Conservation (phyloP, 2,888 invertebrate genomes). For the Spodoptera picta region DNA sequence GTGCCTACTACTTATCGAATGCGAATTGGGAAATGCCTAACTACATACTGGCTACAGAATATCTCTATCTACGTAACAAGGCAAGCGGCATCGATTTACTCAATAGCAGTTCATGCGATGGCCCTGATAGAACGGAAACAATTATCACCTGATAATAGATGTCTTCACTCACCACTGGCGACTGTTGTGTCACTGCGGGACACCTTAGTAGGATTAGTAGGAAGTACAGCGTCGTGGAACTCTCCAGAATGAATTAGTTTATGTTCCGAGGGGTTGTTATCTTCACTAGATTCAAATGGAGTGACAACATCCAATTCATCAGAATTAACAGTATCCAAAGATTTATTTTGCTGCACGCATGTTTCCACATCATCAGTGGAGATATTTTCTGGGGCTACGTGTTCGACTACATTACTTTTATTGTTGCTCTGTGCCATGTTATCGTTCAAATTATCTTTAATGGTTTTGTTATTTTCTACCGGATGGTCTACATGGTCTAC, state of each 20-base stretch:
- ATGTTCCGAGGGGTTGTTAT: slow-evolving; percentile 44
- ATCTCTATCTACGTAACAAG: slow-evolving; percentile 52
- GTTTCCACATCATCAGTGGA: slow-evolving; percentile 40
- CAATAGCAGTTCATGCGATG: slow-evolving; percentile 81
- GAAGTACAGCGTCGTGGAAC: slow-evolving; percentile 85
- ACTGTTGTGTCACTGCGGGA: slow-evolving; percentile 80
- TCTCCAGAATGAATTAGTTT: slow-evolving; percentile 86
- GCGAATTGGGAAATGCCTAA: slow-evolving; percentile 15
- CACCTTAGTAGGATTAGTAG: slow-evolving; percentile 83
- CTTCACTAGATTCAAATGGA: slow-evolving; percentile 63
- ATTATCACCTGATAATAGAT: slow-evolving; percentile 88
- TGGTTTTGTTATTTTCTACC: slow-evolving; percentile 14
- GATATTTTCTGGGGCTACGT: slow-evolving; percentile 7
- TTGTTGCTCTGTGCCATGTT: slow-evolving; percentile 9
- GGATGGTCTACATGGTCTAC: slow-evolving; percentile 39
- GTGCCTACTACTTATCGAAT: slow-evolving; percentile 4
- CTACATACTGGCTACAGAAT: slow-evolving; percentile 37
- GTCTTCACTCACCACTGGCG: slow-evolving; percentile 89
- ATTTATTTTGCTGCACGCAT: slow-evolving; percentile 42
- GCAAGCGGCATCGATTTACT: slow-evolving; percentile 64
- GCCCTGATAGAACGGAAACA: slow-evolving; percentile 82
- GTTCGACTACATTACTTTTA: slow-evolving; percentile 2
- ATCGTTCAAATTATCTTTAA: slow-evolving; percentile 29
- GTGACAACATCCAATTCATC: slow-evolving; percentile 83
- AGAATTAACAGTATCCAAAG: slow-evolving; percentile 63